Evolutionary conservation across 2,888 invertebrate species (phyloP).

Genomic region (Cistogaster globosa): DNA sequence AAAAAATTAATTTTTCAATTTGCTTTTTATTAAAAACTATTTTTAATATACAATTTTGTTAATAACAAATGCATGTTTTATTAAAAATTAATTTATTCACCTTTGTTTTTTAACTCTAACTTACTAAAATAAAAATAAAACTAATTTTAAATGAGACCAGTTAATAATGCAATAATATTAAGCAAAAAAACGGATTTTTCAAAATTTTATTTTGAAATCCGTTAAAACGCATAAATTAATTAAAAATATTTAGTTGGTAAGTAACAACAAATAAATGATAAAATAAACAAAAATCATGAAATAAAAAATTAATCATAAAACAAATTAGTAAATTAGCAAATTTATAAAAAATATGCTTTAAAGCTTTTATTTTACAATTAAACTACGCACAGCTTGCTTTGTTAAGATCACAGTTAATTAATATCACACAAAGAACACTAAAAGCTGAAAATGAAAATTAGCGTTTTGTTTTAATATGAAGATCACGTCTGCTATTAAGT

Average conservation of each 20-base stretch:
- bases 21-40: slow-evolving; percentile 1
- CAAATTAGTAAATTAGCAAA: background rate
- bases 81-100: slow-evolving; percentile 18
- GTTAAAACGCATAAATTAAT: slow-evolving; percentile 64
- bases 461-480: too few relatives aligned
- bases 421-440: too few relatives aligned
- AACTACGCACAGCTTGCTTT: slow-evolving; percentile 6
- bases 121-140: background rate
- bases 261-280: slow-evolving; percentile 23
- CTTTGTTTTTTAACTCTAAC: slow-evolving; percentile 1
- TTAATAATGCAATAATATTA: slow-evolving; percentile 69
- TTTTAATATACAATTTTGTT: background rate
- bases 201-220: slow-evolving; percentile 68
- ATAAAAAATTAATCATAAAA: background rate
- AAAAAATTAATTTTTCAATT: slow-evolving; percentile 15
- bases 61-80: slow-evolving; percentile 61
- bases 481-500: too few relatives aligned
- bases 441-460: too few relatives aligned
- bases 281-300: background rate
- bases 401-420: background rate
- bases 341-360: background rate
- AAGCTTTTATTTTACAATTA: background rate
- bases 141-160: slow-evolving; percentile 30
- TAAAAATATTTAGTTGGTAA: slow-evolving; percentile 62
- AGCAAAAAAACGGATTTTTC: slow-evolving; percentile 69